Evolutionary conservation across 2,888 invertebrate genomes (phyloP), one percentile per base, ranked within the genome.

Genomic region (Agrochola lota): DNA sequence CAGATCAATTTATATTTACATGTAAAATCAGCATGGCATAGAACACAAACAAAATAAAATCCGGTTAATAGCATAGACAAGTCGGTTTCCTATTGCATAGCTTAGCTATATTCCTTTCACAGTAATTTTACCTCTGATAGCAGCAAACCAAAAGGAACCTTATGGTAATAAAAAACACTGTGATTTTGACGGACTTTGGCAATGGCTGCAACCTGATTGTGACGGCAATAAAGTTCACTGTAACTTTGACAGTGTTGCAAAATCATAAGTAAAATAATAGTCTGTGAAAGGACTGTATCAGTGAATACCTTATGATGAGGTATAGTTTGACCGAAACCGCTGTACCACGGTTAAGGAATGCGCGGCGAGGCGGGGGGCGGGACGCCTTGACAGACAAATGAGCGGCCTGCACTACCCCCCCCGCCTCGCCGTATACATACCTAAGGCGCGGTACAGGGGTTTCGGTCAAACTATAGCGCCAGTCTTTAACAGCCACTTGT

Each of bases 1-100:
- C 49, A 69, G 1, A 49, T 35, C n/a, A n/a, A 69, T 35, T 69
- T 68, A 46, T n/a, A 64, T 67, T 49, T 66, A 35, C 35, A 49
- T n/a, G n/a, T 26, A 46, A 26, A 66, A 46, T 40, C 26, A 43
- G 66, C 20, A 43, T 6, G 26, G 11, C 43, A 66, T 30, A 30
- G 8, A 49, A 26, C 66, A 67, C 12, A 68, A 67, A 26, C 15
- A 30, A 71, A 68, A 71, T n/a, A 67, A 23, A 66, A 46, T 17
- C 17, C 4, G 11, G 11, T 46, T 46, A 46, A 46, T 46, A 23
- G 46, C n/a, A 68, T 68, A 35, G 15, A 71, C 30, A 71, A 35
- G 30, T 23, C 8, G 17, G 9, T 52, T 52, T 23, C 2, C 49
- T 52, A 52, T 52, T 68, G 4, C 30, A 43, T 64, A 43, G 43